Percentiles rank a stretch among this genome's conserved stretches.
These are phyloP conservation scores for Protomyctophum bolini DNA, from an alignment of 2,113 vertebrate species.

Conservation along the genomic window DNA sequence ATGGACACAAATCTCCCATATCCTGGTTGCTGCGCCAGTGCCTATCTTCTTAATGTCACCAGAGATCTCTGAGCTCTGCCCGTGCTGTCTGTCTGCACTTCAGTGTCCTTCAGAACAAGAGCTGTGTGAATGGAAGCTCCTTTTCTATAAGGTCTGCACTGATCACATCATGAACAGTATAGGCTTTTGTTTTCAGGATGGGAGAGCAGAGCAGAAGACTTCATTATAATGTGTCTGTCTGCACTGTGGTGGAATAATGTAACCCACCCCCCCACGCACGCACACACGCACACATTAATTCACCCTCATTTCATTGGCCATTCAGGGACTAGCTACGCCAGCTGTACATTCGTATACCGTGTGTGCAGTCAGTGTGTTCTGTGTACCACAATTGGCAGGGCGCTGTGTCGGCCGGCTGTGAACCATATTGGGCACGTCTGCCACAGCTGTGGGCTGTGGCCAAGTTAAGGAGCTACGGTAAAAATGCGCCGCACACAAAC, in stretches of 20 bases:
- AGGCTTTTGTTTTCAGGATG: constrained; percentile 48
- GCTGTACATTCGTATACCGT: background rate
- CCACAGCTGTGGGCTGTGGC: background rate
- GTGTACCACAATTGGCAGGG: background rate
- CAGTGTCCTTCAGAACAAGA: constrained; percentile 11
- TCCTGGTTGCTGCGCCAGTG: too few relatives aligned
- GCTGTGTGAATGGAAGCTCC: constrained; percentile 34
- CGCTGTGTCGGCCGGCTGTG: constrained; percentile 5
- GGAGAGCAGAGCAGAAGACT: constrained; percentile 41
- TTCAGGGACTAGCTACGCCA: background rate
- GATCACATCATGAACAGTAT: constrained; percentile 36
- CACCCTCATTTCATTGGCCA: constrained; percentile 2
- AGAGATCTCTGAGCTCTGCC: background rate
- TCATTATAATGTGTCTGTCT: constrained; percentile 36
- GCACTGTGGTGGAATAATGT: background rate
- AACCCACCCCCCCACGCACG: constrained; percentile 2
- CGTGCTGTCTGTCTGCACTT: background rate
- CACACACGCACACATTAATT: background rate
- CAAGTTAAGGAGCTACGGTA: background rate
- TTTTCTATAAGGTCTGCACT: constrained; percentile 17
- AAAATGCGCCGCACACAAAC: background rate
- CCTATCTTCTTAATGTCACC: background rate
- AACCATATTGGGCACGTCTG: background rate
- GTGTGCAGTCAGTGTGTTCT: background rate
- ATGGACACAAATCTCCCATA: too few relatives aligned